Percentiles rank a stretch among this genome's conserved stretches.
Evolutionary conservation across 2,113 vertebrate genomes (phyloP).

Genomic region (Salvelinus alpinus): DNA sequence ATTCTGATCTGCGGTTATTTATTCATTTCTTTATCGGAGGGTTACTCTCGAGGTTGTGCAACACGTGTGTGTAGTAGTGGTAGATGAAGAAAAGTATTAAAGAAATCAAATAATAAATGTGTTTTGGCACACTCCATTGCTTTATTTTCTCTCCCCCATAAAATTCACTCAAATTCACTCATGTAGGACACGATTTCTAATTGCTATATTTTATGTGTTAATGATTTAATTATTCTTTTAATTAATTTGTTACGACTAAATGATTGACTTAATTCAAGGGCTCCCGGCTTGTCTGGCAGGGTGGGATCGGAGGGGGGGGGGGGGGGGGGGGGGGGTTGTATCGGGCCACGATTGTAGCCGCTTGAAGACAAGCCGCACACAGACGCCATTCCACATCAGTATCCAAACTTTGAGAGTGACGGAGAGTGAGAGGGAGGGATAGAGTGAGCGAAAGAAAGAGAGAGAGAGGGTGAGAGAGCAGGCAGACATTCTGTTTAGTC

Average conservation of each 20-base stretch:
- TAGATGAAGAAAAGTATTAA: slow-evolving; percentile 48
- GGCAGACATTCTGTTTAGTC: slow-evolving; percentile 12
- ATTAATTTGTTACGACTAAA: slow-evolving; percentile 81
- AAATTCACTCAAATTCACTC: slow-evolving; percentile 76
- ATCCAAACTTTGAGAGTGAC: slow-evolving; percentile 29
- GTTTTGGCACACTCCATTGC: slow-evolving; percentile 69
- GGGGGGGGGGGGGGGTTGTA: background rate
- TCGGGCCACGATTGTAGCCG: slow-evolving; percentile 15
- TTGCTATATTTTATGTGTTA: slow-evolving; percentile 77
- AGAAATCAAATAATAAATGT: slow-evolving; percentile 69
- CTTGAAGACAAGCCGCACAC: slow-evolving; percentile 45
- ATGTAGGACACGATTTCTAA: slow-evolving; percentile 79
- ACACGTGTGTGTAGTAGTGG: slow-evolving; percentile 36
- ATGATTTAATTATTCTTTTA: slow-evolving; percentile 83
- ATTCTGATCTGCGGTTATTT: slow-evolving; percentile 13
- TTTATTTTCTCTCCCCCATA: slow-evolving; percentile 61
- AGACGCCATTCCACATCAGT: slow-evolving; percentile 42
- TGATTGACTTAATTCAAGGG: slow-evolving; percentile 76
- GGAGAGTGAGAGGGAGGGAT: background rate
- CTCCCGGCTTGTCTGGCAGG: slow-evolving; percentile 64
- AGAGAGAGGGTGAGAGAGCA: background rate
- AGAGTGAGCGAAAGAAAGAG: background rate
- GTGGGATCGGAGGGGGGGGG: slow-evolving; percentile 5
- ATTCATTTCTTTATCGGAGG: slow-evolving; percentile 36
- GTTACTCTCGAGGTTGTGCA: slow-evolving; percentile 36